A percentile compares a stretch with the other conserved stretches of the same genome.
phyloP scores from a whole-genome alignment of 2,888 invertebrate species.

The Cenopis cana region DNA sequence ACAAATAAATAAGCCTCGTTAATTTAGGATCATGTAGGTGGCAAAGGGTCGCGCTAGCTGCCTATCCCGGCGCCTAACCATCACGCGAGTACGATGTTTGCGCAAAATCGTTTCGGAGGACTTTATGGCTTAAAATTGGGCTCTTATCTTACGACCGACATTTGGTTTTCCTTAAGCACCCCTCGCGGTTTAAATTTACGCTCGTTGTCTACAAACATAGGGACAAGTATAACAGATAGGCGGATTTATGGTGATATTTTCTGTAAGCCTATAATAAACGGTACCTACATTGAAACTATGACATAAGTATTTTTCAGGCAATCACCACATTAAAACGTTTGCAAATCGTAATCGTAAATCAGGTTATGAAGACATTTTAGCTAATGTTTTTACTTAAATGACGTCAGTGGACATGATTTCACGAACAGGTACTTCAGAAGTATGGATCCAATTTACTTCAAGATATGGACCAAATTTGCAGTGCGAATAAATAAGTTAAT shows the following conservation, averaged over 20 bases:
- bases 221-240: constrained; percentile 19
- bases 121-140: constrained; percentile 25
- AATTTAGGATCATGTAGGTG: not conserved
- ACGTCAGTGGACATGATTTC: no score
- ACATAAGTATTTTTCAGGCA: not conserved
- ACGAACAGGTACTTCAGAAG: no score
- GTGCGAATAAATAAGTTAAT: no score
- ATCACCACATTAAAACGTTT: no score
- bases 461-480: no score
- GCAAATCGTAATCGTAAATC: no score
- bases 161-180: constrained; percentile 33
- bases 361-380: no score
- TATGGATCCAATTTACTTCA: no score
- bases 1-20: not conserved
- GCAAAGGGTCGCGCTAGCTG: constrained; percentile 3
- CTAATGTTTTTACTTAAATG: no score
- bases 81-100: constrained; percentile 3
- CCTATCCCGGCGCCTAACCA: constrained; percentile 7
- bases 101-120: constrained; percentile 14
- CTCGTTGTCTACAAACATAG: constrained; percentile 17
- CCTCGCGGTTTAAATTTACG: constrained; percentile 23
- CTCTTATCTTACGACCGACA: constrained; percentile 32
- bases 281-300: not conserved
- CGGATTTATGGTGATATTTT: constrained; percentile 16
- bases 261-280: constrained; percentile 3